Conservation (phyloP, 1,140 invertebrate species). For the Apis laboriosa region DNA sequence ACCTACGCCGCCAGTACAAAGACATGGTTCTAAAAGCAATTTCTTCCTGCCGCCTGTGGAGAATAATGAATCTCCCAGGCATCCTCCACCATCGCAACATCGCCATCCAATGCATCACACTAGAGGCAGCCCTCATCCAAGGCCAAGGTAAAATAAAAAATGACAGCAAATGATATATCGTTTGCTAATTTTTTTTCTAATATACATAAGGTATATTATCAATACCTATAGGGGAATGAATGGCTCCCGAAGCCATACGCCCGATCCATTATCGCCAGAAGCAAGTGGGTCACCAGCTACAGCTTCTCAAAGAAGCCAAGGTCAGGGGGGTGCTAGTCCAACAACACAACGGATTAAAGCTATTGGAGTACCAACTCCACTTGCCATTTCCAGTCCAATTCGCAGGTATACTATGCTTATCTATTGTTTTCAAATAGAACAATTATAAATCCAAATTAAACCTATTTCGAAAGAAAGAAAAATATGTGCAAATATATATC, state of each 20-base stretch:
- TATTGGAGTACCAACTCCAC: slow-evolving; percentile 92
- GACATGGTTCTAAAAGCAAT: slow-evolving; percentile 95
- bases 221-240: slow-evolving; percentile 81
- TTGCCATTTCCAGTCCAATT: slow-evolving; percentile 91
- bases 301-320: slow-evolving; percentile 80
- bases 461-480: slow-evolving; percentile 22
- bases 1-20: slow-evolving; percentile 93
- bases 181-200: slow-evolving; percentile 32
- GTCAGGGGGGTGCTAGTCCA: slow-evolving; percentile 84
- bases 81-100: slow-evolving; percentile 81
- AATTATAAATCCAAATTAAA: slow-evolving; percentile 8
- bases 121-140: slow-evolving; percentile 88
- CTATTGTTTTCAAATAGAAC: slow-evolving; percentile 6
- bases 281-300: slow-evolving; percentile 78
- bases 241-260: slow-evolving; percentile 86
- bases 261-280: slow-evolving; percentile 85
- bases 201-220: slow-evolving; percentile 43
- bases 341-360: slow-evolving; percentile 95
- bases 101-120: slow-evolving; percentile 83
- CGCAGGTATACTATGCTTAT: slow-evolving; percentile 83
- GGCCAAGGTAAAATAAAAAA: slow-evolving; percentile 81
- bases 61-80: slow-evolving; percentile 84
- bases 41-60: slow-evolving; percentile 91
- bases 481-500: slow-evolving; percentile 29
- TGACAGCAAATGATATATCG: background rate